Conservation (phyloP, 2,797 vertebrate genomes). For the Leptodactylus fallax region DNA sequence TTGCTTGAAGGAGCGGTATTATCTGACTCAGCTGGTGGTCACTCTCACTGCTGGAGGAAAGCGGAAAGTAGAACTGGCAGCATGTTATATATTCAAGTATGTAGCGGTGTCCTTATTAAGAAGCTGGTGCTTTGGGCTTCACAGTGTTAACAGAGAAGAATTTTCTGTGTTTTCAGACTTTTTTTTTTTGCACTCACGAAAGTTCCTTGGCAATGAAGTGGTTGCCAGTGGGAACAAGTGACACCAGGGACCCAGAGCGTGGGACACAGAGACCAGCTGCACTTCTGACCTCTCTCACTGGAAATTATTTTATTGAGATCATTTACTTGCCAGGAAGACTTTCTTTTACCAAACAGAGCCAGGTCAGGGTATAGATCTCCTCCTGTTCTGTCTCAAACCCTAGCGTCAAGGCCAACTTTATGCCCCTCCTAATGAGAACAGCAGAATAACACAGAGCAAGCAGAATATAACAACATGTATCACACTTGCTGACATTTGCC, state of each 20-base stretch:
- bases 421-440: background rate
- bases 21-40: slow-evolving; percentile 35
- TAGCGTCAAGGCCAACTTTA: background rate
- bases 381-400: slow-evolving; percentile 4
- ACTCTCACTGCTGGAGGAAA: background rate
- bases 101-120: background rate
- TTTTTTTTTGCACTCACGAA: slow-evolving; percentile 37
- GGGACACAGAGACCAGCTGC: slow-evolving; percentile 60
- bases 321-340: slow-evolving; percentile 49
- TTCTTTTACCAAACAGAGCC: slow-evolving; percentile 49
- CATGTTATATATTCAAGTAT: background rate
- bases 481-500: background rate
- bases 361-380: slow-evolving; percentile 38
- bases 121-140: slow-evolving; percentile 13
- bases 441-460: background rate
- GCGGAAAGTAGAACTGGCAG: background rate
- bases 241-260: slow-evolving; percentile 60
- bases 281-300: slow-evolving; percentile 63
- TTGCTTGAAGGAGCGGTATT: background rate
- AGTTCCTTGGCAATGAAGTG: slow-evolving; percentile 55
- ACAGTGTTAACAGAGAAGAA: slow-evolving; percentile 30
- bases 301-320: slow-evolving; percentile 56
- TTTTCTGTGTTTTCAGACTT: slow-evolving; percentile 21
- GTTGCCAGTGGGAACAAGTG: slow-evolving; percentile 62
- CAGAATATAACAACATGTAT: background rate